Percentiles rank a stretch among this genome's conserved stretches.
Conservation (phyloP, 2,113 vertebrate genomes). For the Melanostigma gelatinosum region DNA sequence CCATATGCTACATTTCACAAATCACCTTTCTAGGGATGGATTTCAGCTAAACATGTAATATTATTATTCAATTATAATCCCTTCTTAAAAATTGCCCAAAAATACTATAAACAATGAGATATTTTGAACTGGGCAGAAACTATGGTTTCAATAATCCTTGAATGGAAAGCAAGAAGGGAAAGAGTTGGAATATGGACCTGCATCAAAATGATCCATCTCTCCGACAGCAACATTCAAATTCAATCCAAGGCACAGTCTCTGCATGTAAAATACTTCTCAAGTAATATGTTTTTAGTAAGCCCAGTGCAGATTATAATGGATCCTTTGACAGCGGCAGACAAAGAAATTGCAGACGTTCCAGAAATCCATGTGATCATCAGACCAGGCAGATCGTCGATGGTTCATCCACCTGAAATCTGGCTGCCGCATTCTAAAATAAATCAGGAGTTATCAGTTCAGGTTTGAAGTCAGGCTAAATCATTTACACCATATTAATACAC, state of each 20-base stretch:
- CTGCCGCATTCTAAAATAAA: neutral
- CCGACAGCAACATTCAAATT: neutral
- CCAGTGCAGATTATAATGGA: neutral
- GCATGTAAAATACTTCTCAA: neutral
- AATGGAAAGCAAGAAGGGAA: slow-evolving; percentile 1
- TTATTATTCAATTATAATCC: neutral
- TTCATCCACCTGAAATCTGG: neutral
- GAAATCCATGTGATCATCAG: neutral
- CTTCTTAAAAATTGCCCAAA: neutral
- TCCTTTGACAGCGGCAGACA: neutral
- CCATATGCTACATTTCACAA: neutral
- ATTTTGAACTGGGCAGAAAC: neutral
- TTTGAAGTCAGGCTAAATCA: neutral
- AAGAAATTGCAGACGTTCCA: neutral
- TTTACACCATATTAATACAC: neutral
- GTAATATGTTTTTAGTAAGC: neutral
- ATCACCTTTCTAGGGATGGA: neutral
- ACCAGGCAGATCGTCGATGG: neutral
- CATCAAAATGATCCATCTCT: neutral
- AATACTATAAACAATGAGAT: neutral
- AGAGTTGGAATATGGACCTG: neutral
- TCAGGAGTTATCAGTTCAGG: neutral
- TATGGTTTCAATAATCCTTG: neutral
- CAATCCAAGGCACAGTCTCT: neutral
- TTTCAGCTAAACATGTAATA: neutral